Evolutionary conservation across 2,888 invertebrate genomes (phyloP), one percentile per base, ranked within the genome.

Genomic region (Amphipoea lucens): DNA sequence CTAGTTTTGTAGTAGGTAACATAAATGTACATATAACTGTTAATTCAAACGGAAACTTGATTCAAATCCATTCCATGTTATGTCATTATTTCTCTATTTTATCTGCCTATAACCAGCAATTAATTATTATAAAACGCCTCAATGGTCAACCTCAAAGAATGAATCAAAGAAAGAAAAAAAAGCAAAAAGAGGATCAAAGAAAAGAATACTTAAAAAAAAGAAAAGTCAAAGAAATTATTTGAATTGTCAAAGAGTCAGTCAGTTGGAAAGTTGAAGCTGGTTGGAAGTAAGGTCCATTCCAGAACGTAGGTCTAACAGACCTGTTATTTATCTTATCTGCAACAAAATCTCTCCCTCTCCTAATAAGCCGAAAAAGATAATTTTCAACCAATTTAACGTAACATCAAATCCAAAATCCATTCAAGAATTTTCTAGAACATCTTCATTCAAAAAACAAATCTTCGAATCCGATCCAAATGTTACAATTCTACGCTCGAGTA

Each of bases 401-500:
- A 60, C 4, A 60, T n/a, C n/a, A 57, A 57, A 57, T 57, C 7
- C 1, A 29, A 74, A 65, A 79, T 60, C 11, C 68, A 79, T 69
- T 60, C 14, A 69, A 29, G 2, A 69, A 54, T 66, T 20, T 9
- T 74, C 45, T 45, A 65, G 36, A 83, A 23, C 9, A 75, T 83
- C 51, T 73, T 63, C 36, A 29, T 4, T 29, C n/a, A 65, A 40
- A 51, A 60, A 76, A 76, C 17, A 36, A 67, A 51, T 71, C 29
- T 71, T 48, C 9, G 0, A 75, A 75, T 67, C 12, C 12, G 36
- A 69, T 76, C 63, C 68, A 71, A 67, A 71, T 57, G 29, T 71
- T 40, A 62, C 40, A 77, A 77, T 67, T 45, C 40, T 29, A 85
- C 69, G 83, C 66, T 85, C 74, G 83, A 85, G 85, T 86, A 79